Evolutionary conservation across 2,888 invertebrate genomes (phyloP).

Genomic region (Dolichopus griseipennis): DNA sequence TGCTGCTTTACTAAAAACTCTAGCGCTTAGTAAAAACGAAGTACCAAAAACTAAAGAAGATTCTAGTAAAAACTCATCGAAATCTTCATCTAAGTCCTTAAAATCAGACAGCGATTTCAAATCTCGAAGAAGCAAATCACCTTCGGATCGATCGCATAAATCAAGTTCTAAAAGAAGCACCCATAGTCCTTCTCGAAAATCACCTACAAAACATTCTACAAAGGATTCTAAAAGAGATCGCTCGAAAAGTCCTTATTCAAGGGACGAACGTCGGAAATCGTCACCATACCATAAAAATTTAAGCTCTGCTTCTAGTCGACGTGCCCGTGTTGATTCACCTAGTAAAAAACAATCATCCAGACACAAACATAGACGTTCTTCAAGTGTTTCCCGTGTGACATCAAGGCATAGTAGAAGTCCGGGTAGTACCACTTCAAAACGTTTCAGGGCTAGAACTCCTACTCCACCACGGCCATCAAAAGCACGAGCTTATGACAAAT

Average conservation of each 20-base stretch:
- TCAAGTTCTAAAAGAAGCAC: background rate
- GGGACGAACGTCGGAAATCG: background rate
- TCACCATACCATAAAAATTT: background rate
- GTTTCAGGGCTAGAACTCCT: background rate
- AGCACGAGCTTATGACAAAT: background rate
- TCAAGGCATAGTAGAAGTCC: background rate
- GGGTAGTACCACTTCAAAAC: background rate
- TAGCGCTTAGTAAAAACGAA: constrained; percentile 22
- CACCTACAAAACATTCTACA: background rate
- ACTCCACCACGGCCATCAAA: background rate
- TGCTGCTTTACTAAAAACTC: constrained; percentile 37
- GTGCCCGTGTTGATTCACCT: background rate
- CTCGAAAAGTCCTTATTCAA: background rate
- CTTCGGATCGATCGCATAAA: background rate
- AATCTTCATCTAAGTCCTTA: background rate
- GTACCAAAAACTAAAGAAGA: background rate
- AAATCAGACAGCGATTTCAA: background rate
- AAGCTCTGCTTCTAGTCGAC: background rate
- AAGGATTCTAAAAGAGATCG: background rate
- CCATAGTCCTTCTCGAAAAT: background rate
- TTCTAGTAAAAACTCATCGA: background rate
- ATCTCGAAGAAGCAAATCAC: background rate
- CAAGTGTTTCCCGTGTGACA: background rate
- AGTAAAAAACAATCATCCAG: background rate
- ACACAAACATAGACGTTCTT: background rate